Evolutionary conservation across 2,888 invertebrate species (phyloP).

Genomic region (Hoplodrina ambigua): DNA sequence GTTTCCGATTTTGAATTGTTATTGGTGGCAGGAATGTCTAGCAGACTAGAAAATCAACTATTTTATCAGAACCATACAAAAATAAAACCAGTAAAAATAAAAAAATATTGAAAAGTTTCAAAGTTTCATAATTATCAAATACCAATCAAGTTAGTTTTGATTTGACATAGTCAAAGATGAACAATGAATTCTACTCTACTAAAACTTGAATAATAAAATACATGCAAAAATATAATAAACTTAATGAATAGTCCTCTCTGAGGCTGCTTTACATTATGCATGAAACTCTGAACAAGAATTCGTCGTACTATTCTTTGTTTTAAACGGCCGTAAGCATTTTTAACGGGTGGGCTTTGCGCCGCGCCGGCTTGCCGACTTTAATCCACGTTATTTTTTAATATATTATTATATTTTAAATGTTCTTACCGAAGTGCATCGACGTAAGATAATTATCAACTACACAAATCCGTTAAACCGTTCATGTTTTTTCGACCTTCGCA

Average conservation of each 20-base stretch:
- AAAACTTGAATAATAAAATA: not conserved
- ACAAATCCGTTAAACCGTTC: not conserved
- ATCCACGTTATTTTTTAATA: slow-evolving; percentile 71
- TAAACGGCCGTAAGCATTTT: slow-evolving; percentile 61
- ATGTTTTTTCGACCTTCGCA: too few species aligned
- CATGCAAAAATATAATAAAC: too few species aligned
- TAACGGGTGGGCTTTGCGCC: slow-evolving; percentile 49
- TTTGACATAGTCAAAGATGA: not conserved
- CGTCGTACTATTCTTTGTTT: slow-evolving; percentile 35
- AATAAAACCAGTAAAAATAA: not conserved
- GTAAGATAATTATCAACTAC: slow-evolving; percentile 60
- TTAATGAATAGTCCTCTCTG: slow-evolving; percentile 4
- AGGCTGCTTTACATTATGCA: slow-evolving; percentile 4
- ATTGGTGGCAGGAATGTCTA: not conserved
- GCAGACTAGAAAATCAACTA: not conserved
- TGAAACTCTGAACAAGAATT: not conserved
- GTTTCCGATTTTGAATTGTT: not conserved
- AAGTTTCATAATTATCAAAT: not conserved
- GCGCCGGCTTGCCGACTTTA: slow-evolving; percentile 67
- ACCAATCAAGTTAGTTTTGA: not conserved
- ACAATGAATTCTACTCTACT: not conserved
- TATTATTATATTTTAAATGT: slow-evolving; percentile 35
- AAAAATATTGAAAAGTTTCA: not conserved
- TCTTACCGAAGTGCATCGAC: slow-evolving; percentile 17
- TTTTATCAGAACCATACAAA: not conserved